Evolutionary conservation across 2,797 vertebrate species (phyloP), one percentile per base, ranked within the genome.

Genomic region (Spea hammondii): DNA sequence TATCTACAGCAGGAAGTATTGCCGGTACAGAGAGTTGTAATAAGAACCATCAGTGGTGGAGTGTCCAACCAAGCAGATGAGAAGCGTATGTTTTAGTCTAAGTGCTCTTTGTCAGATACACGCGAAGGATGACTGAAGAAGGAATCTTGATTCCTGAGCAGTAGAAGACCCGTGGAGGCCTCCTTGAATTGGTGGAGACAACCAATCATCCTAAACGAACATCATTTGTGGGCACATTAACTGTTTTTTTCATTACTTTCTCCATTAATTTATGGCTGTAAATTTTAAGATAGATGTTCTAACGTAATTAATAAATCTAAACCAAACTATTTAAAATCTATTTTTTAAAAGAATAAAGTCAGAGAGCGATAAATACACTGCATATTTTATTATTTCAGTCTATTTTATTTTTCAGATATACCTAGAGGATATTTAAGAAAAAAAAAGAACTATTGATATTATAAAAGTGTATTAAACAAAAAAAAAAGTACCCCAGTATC

Each of bases 21-120:
- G 75, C 86, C 83, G 81, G 83, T 79, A 82, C 83, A 82, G 53
- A 80, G 72, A 83, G 82, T 83, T 86, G 73, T 82, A 69, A 82
- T 87, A 84, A 87, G 17, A 84, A 71, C 72, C 82, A 64, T 68
- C 84, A 69, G 76, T 69, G 77, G 77, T 83, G 80, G 86, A 79
- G 75, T 55, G 11, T 81, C 74, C 83, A 70, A 83, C 57, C 79
- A 72, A 82, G 78, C 83, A 50, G 83, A 75, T 7, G n/a, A 85
- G 12, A 57, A 71, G 65, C 72, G 83, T 77, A 82, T 85, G 74
- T 79, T 84, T 74, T 64, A 85, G 81, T 87, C 82, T 60, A 50
- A 78, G 46, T 0, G 10, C 74, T 85, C 70, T 79, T 80, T 65
- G 83, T 80, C 81, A 82, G 67, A 70, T 65, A 0, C 47, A 3